A percentile compares a stretch with the other conserved stretches of the same genome.
Conservation (phyloP, 1,140 invertebrate species). For the Hylaeus volcanicus region DNA sequence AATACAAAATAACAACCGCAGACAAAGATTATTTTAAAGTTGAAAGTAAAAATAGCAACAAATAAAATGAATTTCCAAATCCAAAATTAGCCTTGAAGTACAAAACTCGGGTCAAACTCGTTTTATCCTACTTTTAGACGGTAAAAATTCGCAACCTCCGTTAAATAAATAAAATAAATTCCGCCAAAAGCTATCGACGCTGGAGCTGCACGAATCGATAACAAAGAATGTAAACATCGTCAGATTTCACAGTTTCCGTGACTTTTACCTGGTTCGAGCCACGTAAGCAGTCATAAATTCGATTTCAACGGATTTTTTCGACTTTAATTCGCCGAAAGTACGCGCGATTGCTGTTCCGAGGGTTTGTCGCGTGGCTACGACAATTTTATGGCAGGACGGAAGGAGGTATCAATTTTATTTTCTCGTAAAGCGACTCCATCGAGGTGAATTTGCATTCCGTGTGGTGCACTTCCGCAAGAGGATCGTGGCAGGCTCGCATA, state of each 20-base stretch:
- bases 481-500: slow-evolving; percentile 14
- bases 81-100: no score
- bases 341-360: not conserved
- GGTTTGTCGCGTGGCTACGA: not conserved
- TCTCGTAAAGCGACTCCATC: slow-evolving; percentile 21
- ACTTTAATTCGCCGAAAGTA: not conserved
- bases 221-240: no score
- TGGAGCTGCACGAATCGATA: no score
- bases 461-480: slow-evolving; percentile 52
- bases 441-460: slow-evolving; percentile 49
- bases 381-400: not conserved
- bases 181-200: no score
- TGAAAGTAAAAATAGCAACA: no score
- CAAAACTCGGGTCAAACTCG: no score
- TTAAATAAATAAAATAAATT: no score
- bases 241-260: not conserved
- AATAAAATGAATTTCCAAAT: no score
- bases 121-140: no score
- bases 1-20: no score
- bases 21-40: no score
- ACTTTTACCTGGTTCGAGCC: not conserved
- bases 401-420: slow-evolving; percentile 30
- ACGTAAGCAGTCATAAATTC: not conserved
- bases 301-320: not conserved
- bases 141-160: no score